Percentiles rank a stretch among this genome's conserved stretches.
phyloP scores from a whole-genome alignment of 2,888 invertebrate genomes.

The Eueremaeus valkanovi region DNA sequence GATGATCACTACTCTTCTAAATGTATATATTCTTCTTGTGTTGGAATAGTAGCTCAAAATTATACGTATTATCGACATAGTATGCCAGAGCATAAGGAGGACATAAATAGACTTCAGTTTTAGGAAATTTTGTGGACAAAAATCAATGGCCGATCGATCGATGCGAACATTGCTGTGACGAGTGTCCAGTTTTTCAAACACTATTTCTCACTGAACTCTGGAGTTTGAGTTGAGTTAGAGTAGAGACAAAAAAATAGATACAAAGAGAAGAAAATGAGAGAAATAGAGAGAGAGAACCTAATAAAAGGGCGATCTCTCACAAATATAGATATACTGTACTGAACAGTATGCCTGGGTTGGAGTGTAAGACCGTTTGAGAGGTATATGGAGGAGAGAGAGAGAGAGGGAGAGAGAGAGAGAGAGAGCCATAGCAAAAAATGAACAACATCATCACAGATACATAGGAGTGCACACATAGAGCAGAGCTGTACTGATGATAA shows the following conservation, averaged over 20 bases:
- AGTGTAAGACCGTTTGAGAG: neutral
- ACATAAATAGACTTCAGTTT: neutral
- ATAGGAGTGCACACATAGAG: neutral
- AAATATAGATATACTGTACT: neutral
- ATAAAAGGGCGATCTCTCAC: constrained; percentile 12
- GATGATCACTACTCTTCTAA: no score
- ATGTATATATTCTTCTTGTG: neutral
- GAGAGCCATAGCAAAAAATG: no score
- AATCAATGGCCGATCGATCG: constrained; percentile 14
- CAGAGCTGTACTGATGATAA: neutral
- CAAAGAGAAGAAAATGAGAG: neutral
- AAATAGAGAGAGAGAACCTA: neutral
- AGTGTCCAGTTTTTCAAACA: neutral
- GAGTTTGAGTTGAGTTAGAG: neutral
- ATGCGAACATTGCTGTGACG: neutral
- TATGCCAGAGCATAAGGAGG: neutral
- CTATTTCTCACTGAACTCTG: neutral
- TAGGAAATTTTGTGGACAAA: neutral
- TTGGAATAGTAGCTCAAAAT: neutral
- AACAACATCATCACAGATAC: neutral
- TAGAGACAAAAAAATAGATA: neutral
- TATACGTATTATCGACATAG: no score
- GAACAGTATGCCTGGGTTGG: neutral
- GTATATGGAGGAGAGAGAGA: neutral
- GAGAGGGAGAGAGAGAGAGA: neutral